Conservation (phyloP, 2,113 vertebrate genomes). For the Caranx melampygus region DNA sequence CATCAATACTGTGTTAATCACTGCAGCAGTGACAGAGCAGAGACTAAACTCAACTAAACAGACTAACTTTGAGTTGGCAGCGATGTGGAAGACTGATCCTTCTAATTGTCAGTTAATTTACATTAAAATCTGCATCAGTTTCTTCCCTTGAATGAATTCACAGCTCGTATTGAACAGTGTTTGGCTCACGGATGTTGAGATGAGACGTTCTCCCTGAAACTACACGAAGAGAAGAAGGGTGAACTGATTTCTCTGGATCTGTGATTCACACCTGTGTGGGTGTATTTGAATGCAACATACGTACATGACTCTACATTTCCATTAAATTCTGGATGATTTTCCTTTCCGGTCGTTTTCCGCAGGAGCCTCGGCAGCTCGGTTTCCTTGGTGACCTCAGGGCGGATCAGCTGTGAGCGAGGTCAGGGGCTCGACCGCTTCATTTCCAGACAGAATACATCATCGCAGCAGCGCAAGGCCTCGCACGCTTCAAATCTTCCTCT, state of each 20-base stretch:
- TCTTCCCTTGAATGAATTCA: neutral
- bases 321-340: too few species aligned
- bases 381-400: neutral
- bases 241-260: neutral
- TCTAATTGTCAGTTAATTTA: neutral
- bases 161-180: neutral
- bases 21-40: too few species aligned
- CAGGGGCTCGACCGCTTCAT: constrained; percentile 1
- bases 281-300: too few species aligned
- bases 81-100: neutral
- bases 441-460: constrained; percentile 6
- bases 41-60: too few species aligned
- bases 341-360: neutral
- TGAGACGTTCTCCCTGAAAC: neutral
- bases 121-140: too few species aligned
- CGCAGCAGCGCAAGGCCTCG: neutral
- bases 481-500: neutral
- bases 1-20: constrained; percentile 8
- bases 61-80: neutral
- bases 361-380: neutral
- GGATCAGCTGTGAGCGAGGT: neutral
- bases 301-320: too few species aligned
- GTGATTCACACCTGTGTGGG: neutral
- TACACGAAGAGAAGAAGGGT: neutral
- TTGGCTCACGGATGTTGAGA: too few species aligned